These are phyloP conservation scores for Mobula hypostoma DNA, from an alignment of 2,113 vertebrate species.

Conservation along the genomic window DNA sequence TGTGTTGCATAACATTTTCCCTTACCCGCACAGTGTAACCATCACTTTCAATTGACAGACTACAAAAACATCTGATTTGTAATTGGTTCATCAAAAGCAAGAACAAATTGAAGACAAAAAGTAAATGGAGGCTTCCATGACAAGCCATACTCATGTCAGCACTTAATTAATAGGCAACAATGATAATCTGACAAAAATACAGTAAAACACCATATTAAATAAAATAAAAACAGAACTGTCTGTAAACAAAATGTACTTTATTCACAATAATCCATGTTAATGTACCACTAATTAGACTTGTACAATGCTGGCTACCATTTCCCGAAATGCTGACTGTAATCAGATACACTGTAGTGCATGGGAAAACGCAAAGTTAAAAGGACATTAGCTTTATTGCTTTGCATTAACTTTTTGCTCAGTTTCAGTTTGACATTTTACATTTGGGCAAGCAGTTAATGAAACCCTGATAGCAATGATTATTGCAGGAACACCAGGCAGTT, in stretches of 20 bases:
- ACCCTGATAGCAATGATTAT: not conserved
- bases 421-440: constrained; percentile 26
- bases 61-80: constrained; percentile 37
- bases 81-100: constrained; percentile 37
- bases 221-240: constrained; percentile 35
- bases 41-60: constrained; percentile 35
- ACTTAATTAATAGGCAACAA: constrained; percentile 38
- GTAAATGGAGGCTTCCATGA: constrained; percentile 38
- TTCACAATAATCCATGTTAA: constrained; percentile 34
- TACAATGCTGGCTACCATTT: constrained; percentile 35
- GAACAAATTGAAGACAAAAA: constrained; percentile 33
- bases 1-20: constrained; percentile 36
- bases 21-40: constrained; percentile 33
- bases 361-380: constrained; percentile 31
- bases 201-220: constrained; percentile 38
- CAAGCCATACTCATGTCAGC: constrained; percentile 37
- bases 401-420: constrained; percentile 33
- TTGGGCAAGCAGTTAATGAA: constrained; percentile 15
- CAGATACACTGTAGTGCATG: constrained; percentile 25
- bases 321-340: constrained; percentile 25
- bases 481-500: not conserved
- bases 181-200: constrained; percentile 38
- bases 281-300: constrained; percentile 34
- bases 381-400: constrained; percentile 19
- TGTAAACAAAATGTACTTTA: constrained; percentile 36